A percentile compares a stretch with the other conserved stretches of the same genome.
phyloP scores from a whole-genome alignment of 2,888 invertebrate genomes.

The Caenorhabditis sinica region DNA sequence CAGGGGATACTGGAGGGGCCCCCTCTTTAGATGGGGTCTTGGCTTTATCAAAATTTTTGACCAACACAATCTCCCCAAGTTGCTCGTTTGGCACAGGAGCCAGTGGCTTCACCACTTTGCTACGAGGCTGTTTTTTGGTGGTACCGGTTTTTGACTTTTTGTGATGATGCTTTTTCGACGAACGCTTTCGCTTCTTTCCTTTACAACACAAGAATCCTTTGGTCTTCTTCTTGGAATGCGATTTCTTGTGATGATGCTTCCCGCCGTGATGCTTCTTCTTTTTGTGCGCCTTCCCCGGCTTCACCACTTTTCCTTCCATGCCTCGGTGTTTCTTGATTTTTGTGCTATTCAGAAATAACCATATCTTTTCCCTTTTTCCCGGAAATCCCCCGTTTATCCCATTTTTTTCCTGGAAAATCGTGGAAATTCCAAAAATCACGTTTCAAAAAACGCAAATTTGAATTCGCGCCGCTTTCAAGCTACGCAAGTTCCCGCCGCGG shows the following conservation, averaged over 20 bases:
- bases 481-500: neutral
- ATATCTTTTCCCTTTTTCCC: neutral
- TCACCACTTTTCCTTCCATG: slow-evolving; percentile 22
- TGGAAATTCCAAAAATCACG: neutral
- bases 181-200: slow-evolving; percentile 26
- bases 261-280: slow-evolving; percentile 19
- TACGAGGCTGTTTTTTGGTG: slow-evolving; percentile 32
- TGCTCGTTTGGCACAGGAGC: slow-evolving; percentile 54
- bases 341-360: slow-evolving; percentile 10
- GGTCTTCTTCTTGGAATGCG: slow-evolving; percentile 3
- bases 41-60: slow-evolving; percentile 36
- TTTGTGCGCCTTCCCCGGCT: neutral
- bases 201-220: slow-evolving; percentile 32
- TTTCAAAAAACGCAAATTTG: neutral
- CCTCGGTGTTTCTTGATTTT: slow-evolving; percentile 27
- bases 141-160: slow-evolving; percentile 27
- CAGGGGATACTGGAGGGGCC: slow-evolving; percentile 15
- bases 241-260: slow-evolving; percentile 15
- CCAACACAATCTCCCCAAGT: slow-evolving; percentile 43
- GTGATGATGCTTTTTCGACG: slow-evolving; percentile 2
- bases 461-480: neutral
- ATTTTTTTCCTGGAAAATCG: neutral
- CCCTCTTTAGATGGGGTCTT: slow-evolving; percentile 7
- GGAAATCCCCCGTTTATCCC: neutral
- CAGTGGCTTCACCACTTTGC: slow-evolving; percentile 34